These are phyloP conservation scores for Colistium nudipinnis DNA, from an alignment of 2,113 vertebrate species.

Conservation along the genomic window DNA sequence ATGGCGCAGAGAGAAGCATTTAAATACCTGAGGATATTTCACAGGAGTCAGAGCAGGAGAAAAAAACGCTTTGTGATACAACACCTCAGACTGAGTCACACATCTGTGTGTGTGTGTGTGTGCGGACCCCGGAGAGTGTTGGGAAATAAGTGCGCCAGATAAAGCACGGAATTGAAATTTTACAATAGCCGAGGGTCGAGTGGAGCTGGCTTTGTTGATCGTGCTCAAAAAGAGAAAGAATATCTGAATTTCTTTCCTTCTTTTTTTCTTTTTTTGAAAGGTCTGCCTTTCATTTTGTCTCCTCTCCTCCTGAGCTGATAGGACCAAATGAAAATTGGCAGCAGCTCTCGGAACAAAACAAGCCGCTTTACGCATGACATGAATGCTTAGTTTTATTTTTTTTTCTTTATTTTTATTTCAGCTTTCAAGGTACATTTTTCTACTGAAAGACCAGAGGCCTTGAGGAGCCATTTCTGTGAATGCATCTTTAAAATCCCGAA, in stretches of 20 bases:
- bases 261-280: slow-evolving; percentile 6
- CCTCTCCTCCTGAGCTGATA: slow-evolving; percentile 38
- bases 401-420: slow-evolving; percentile 22
- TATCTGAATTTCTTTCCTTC: slow-evolving; percentile 27
- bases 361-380: slow-evolving; percentile 21
- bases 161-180: slow-evolving; percentile 58
- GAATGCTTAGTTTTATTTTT: slow-evolving; percentile 11
- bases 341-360: slow-evolving; percentile 33
- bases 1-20: too few relatives aligned
- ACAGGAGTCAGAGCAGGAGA: not conserved
- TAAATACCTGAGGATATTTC: not conserved
- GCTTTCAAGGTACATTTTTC: slow-evolving; percentile 32
- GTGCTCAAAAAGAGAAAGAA: slow-evolving; percentile 25
- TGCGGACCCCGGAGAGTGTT: slow-evolving; percentile 39
- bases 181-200: slow-evolving; percentile 53
- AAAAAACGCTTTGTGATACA: slow-evolving; percentile 62
- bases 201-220: slow-evolving; percentile 34
- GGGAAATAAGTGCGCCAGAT: slow-evolving; percentile 41
- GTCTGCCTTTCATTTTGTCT: slow-evolving; percentile 34
- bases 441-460: slow-evolving; percentile 19
- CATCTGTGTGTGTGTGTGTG: slow-evolving; percentile 26
- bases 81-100: slow-evolving; percentile 66
- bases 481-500: not conserved
- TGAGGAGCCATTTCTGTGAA: slow-evolving; percentile 38
- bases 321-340: slow-evolving; percentile 42